Conservation (phyloP, 2,797 vertebrate species). For the Paguma larvata region DNA sequence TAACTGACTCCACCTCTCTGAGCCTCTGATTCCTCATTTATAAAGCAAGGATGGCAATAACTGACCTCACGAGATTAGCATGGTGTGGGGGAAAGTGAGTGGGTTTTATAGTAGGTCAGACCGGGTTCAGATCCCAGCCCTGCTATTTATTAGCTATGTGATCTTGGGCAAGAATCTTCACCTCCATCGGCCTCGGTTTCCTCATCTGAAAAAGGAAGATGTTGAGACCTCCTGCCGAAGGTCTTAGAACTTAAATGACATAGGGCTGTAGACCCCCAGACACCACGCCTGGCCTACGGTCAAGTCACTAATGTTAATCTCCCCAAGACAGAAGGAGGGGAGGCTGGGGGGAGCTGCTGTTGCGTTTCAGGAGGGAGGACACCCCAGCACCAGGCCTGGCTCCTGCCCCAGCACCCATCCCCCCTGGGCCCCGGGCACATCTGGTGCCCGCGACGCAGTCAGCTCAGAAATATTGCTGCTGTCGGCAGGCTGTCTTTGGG, state of each 20-base stretch:
- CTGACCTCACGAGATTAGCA: not conserved
- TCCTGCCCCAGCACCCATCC: not conserved
- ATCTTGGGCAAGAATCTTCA: not conserved
- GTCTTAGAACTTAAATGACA: not conserved
- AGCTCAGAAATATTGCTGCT: not conserved
- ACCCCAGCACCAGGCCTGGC: not conserved
- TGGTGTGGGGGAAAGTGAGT: not conserved
- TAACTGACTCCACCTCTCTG: not conserved
- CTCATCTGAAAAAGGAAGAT: not conserved
- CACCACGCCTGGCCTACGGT: not conserved
- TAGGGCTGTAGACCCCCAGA: not conserved
- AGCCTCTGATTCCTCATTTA: not conserved
- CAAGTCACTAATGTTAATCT: not conserved
- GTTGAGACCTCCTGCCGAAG: not conserved
- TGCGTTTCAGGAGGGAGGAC: not conserved
- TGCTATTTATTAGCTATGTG: not conserved
- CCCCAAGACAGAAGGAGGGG: not conserved
- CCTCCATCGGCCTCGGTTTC: not conserved
- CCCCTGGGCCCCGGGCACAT: not conserved
- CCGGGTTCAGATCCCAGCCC: not conserved
- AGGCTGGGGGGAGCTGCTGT: not conserved
- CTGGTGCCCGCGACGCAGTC: accelerated
- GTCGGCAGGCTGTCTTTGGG: not conserved
- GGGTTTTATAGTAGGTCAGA: not conserved
- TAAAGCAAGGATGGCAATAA: not conserved